Percentiles rank a stretch among this genome's conserved stretches.
phyloP scores from a whole-genome alignment of 2,888 invertebrate species.

The Masnerella sp. region DNA sequence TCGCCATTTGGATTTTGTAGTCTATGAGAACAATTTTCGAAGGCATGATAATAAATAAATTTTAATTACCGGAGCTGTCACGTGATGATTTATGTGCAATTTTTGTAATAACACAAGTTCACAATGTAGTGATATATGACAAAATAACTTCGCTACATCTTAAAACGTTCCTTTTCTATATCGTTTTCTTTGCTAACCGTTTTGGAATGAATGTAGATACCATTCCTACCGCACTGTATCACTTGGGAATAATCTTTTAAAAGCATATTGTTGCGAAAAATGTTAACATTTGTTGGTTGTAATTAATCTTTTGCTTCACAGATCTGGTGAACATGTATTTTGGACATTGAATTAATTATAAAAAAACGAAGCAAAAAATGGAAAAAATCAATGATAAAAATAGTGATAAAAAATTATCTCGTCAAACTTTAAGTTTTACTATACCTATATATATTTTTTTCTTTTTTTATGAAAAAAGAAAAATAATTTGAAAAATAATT shows the following conservation, averaged over 20 bases:
- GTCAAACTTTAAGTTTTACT: no score
- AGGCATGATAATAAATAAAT: constrained; percentile 32
- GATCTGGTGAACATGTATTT: constrained; percentile 36
- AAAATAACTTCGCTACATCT: constrained; percentile 48
- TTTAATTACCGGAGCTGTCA: constrained; percentile 48
- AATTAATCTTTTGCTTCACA: constrained; percentile 46
- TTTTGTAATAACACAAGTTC: constrained; percentile 45
- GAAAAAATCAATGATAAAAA: no score
- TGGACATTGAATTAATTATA: constrained; percentile 15
- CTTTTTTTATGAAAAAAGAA: no score
- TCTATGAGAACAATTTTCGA: constrained; percentile 6
- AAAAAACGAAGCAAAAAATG: constrained; percentile 8
- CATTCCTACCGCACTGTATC: constrained; percentile 48
- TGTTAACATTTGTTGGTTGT: constrained; percentile 46
- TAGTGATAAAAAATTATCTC: no score
- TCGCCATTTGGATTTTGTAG: constrained; percentile 10
- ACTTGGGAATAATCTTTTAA: constrained; percentile 51
- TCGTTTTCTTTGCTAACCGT: constrained; percentile 38
- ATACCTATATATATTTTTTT: no score
- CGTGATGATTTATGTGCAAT: constrained; percentile 50
- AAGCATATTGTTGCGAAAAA: constrained; percentile 54
- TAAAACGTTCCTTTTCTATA: constrained; percentile 29
- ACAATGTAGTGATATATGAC: constrained; percentile 53
- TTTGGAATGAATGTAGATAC: constrained; percentile 49
- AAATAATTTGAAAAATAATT: no score